These are phyloP conservation scores for Anser cygnoides DNA, from an alignment of 2,113 vertebrate species.

Conservation along the genomic window DNA sequence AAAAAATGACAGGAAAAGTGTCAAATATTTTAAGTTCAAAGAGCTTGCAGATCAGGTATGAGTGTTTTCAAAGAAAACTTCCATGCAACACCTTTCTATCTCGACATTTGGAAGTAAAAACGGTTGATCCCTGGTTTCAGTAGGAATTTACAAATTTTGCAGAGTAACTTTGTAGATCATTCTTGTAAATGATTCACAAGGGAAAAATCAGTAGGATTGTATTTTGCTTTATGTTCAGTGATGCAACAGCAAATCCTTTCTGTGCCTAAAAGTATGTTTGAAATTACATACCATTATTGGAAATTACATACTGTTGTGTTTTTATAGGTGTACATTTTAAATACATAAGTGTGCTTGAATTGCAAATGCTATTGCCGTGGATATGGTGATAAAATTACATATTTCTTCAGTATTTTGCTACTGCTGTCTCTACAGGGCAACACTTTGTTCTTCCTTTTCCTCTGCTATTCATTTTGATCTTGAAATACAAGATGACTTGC, in stretches of 20 bases:
- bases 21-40: background rate
- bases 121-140: background rate
- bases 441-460: background rate
- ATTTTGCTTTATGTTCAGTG: background rate
- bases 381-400: background rate
- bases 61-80: background rate
- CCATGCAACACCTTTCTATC: background rate
- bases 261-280: background rate
- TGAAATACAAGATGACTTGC: background rate
- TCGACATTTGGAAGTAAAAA: background rate
- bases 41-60: background rate
- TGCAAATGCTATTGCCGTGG: background rate
- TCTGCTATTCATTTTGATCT: background rate
- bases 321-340: background rate
- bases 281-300: background rate
- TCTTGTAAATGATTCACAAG: background rate
- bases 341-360: background rate
- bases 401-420: background rate
- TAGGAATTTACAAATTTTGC: background rate
- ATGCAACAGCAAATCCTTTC: background rate
- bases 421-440: background rate
- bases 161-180: background rate
- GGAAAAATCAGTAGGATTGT: background rate
- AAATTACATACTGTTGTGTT: background rate
- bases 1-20: background rate